A percentile compares a stretch with the other conserved stretches of the same genome.
Evolutionary conservation across 2,113 vertebrate species (phyloP).

Genomic region (Australoheros scitulus): DNA sequence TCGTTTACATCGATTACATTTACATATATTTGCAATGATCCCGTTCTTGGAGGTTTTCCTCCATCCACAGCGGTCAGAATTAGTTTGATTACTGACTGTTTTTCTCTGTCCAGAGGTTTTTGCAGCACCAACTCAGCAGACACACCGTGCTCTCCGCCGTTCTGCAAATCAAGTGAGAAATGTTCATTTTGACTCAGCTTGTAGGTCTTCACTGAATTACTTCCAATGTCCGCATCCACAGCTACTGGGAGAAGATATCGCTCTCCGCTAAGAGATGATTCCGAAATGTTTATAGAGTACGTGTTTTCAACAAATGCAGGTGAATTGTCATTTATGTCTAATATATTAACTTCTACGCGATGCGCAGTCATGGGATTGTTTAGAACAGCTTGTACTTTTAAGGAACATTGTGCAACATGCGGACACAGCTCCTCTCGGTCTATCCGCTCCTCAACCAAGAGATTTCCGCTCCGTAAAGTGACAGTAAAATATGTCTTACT

Average conservation of each 20-base stretch:
- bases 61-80: conserved; percentile 74
- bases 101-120: conserved; percentile 75
- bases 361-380: conserved; percentile 66
- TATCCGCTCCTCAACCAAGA: conserved; percentile 70
- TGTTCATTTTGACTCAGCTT: conserved; percentile 75
- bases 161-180: conserved; percentile 75
- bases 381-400: conserved; percentile 67
- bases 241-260: conserved; percentile 48
- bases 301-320: conserved; percentile 52
- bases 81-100: conserved; percentile 54
- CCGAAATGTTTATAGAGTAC: conserved; percentile 33
- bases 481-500: conserved; percentile 68
- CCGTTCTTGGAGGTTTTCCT: conserved; percentile 61
- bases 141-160: conserved; percentile 67
- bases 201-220: conserved; percentile 74
- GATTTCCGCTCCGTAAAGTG: conserved; percentile 55
- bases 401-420: conserved; percentile 41
- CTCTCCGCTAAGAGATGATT: conserved; percentile 32
- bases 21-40: conserved; percentile 51
- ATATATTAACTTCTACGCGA: conserved; percentile 61
- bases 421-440: conserved; percentile 75
- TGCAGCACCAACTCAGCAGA: conserved; percentile 76
- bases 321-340: conserved; percentile 75
- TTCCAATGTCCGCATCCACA: conserved; percentile 63
- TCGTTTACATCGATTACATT: conserved; percentile 74